Evolutionary conservation across 2,888 invertebrate genomes (phyloP).

Genomic region (Oligia fasciuncula): DNA sequence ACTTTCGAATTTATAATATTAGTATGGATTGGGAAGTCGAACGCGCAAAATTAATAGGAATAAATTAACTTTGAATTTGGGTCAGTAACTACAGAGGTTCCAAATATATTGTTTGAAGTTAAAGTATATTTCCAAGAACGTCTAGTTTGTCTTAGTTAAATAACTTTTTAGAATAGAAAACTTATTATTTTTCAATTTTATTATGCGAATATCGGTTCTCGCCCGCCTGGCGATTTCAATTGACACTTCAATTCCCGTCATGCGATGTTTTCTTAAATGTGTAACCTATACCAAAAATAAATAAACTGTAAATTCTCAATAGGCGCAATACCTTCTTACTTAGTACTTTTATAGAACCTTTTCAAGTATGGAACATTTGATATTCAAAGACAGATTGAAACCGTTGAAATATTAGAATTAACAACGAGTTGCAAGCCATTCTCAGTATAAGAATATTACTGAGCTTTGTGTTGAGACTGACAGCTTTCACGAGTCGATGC

Average conservation of each 20-base stretch:
- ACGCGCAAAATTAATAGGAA: not conserved
- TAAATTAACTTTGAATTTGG: slow-evolving; percentile 8
- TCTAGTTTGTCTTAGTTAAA: not conserved
- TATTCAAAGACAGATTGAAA: too few relatives aligned
- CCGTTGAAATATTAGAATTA: too few relatives aligned
- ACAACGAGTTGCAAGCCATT: too few relatives aligned
- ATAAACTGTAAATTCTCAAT: not conserved
- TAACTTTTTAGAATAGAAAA: not conserved
- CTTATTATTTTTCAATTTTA: not conserved
- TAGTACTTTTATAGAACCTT: too few relatives aligned
- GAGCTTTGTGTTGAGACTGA: too few relatives aligned
- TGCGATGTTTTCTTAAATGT: not conserved
- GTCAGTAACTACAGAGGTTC: not conserved
- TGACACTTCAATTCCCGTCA: slow-evolving; percentile 23
- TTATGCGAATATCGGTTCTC: not conserved
- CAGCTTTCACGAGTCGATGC: too few relatives aligned
- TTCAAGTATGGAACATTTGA: not conserved
- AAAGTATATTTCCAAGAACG: not conserved
- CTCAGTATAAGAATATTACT: too few relatives aligned
- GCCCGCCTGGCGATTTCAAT: not conserved
- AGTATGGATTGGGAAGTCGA: not conserved
- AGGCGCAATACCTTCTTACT: not conserved
- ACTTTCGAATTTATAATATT: too few relatives aligned
- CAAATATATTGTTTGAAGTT: not conserved
- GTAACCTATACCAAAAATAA: not conserved